A percentile compares a stretch with the other conserved stretches of the same genome.
Conservation (phyloP, 2,888 invertebrate genomes). For the Drosophila lacicola region DNA sequence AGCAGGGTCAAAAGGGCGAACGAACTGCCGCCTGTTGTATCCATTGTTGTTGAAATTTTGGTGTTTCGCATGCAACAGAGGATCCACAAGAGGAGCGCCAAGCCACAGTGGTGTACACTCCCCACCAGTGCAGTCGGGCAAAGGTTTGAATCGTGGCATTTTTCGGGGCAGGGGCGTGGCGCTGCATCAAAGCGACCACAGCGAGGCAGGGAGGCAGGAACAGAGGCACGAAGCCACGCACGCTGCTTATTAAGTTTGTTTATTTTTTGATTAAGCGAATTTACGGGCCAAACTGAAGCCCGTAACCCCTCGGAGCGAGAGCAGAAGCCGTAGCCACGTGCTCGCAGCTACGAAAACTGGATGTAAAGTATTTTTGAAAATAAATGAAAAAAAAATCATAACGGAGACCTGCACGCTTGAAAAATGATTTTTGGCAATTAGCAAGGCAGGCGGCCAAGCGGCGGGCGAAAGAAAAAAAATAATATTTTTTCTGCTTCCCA, state of each 20-base stretch:
- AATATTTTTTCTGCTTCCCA: slow-evolving; percentile 39
- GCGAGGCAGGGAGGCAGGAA: slow-evolving; percentile 1
- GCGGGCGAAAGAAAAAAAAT: slow-evolving; percentile 27
- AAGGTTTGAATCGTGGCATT: slow-evolving; percentile 7
- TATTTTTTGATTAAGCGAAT: slow-evolving; percentile 76
- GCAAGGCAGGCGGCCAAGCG: slow-evolving; percentile 59
- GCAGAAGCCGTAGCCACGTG: slow-evolving; percentile 38
- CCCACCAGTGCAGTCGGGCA: slow-evolving; percentile 17
- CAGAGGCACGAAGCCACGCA: slow-evolving; percentile 30
- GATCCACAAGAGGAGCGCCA: slow-evolving; percentile 21
- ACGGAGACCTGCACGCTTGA: slow-evolving; percentile 59
- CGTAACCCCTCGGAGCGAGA: slow-evolving; percentile 11
- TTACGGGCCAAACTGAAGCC: slow-evolving; percentile 42
- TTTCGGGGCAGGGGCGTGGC: slow-evolving; percentile 24
- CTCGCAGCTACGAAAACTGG: slow-evolving; percentile 31
- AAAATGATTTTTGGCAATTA: slow-evolving; percentile 79
- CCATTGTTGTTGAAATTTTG: slow-evolving; percentile 50
- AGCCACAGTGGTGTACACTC: slow-evolving; percentile 5
- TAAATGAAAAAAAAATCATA: slow-evolving; percentile 6
- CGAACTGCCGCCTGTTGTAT: slow-evolving; percentile 14
- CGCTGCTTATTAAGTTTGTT: slow-evolving; percentile 71
- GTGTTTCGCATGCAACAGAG: slow-evolving; percentile 48
- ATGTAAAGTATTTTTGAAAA: slow-evolving; percentile 36
- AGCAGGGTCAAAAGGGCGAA: slow-evolving; percentile 29
- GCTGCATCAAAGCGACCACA: slow-evolving; percentile 55